Evolutionary conservation across 2,888 invertebrate species (phyloP), one percentile per base, ranked within the genome.

Genomic region (Junonia oenone): DNA sequence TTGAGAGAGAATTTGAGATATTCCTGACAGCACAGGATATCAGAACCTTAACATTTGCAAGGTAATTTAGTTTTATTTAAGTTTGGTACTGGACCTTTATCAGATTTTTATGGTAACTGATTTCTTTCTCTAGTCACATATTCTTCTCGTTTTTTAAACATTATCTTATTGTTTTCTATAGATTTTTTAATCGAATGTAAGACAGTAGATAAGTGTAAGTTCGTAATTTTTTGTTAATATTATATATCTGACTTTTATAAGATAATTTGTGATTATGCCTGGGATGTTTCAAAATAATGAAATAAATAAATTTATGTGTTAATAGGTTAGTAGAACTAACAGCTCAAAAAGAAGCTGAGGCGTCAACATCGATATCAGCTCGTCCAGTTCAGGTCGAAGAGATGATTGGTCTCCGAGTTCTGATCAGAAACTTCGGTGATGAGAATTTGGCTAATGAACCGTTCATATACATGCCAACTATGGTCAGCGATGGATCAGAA

Each of bases 21-120:
- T 94, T 94, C 74, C 88, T 99, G 2, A 94, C 96, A 0, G 94
- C 97, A 5, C 95, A 96, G 73, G 97, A 98, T 66, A 94, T 98
- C 56, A 92, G 97, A 48, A 92, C 92, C 0, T 82, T 98, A 35
- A 97, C 96, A 0, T 94, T 97, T 64, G 92, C 93, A 15, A 94
- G 86, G 92, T 92, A 71, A n/a, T 14, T 13, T 46, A 17, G 9
- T 14, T 38, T 15, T 3, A 17, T 29, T 29, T 1, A 27, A 29
- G 29, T 29, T 29, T 29, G 0, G 6, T 8, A 29, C 29, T 29
- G 1, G 11, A 8, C 11, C 11, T 11, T 11, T 29, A 29, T 29
- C 6, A 26, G 26, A 5, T 26, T 26, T 26, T 3, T 3, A 5
- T 6, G 6, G 6, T 26, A 5, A 26, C 26, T 26, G 3, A 26